Evolutionary conservation across 2,888 invertebrate genomes (phyloP).

Genomic region (Trichopria drosophilae): DNA sequence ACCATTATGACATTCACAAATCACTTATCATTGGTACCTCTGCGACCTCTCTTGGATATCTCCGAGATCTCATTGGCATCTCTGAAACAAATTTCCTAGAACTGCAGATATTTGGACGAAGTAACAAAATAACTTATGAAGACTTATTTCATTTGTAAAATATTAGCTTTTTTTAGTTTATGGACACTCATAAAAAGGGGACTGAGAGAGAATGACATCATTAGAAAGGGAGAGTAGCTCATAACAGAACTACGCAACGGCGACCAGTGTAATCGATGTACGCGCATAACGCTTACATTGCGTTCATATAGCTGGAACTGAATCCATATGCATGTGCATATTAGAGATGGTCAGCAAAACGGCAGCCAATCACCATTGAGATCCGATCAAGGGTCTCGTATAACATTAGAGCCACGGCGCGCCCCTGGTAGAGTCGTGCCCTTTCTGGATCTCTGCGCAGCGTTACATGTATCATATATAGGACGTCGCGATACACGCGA

Average conservation of each 20-base stretch:
- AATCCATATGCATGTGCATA: constrained; percentile 24
- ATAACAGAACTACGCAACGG: constrained; percentile 21
- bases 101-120: too few relatives aligned
- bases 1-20: too few relatives aligned
- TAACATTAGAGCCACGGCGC: constrained; percentile 35
- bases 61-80: too few relatives aligned
- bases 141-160: too few relatives aligned
- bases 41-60: too few relatives aligned
- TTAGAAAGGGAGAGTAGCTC: too few relatives aligned
- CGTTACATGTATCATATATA: constrained; percentile 16
- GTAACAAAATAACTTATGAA: too few relatives aligned
- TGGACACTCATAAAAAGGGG: too few relatives aligned
- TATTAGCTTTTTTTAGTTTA: too few relatives aligned
- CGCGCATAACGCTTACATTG: constrained; percentile 28
- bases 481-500: constrained; percentile 4
- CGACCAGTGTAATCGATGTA: constrained; percentile 30
- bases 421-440: constrained; percentile 27
- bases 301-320: constrained; percentile 11
- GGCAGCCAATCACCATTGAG: constrained; percentile 46
- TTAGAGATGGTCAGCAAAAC: constrained; percentile 36
- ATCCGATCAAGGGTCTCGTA: constrained; percentile 45
- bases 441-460: constrained; percentile 29
- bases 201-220: too few relatives aligned
- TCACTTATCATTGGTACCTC: too few relatives aligned
- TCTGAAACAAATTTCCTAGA: too few relatives aligned